These are phyloP conservation scores for Drosophila oshimai DNA, from an alignment of 1,140 invertebrate genomes.

Conservation along the genomic window DNA sequence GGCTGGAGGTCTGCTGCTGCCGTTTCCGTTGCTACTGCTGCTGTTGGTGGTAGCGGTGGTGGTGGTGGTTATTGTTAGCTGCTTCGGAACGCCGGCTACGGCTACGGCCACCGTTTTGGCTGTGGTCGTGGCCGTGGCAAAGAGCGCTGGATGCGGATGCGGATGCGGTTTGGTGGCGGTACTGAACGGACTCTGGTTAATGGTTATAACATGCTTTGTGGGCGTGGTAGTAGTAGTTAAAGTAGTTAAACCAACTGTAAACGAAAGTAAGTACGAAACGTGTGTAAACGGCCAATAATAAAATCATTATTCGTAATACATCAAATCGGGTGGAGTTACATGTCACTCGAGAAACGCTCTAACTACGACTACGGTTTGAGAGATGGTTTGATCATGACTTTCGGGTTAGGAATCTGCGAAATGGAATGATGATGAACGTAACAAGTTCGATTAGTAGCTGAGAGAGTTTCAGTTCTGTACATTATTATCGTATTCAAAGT, in stretches of 20 bases:
- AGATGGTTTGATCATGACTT: not conserved
- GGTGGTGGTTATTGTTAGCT: slow-evolving; percentile 24
- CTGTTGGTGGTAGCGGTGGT: slow-evolving; percentile 9
- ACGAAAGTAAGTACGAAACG: slow-evolving; percentile 74
- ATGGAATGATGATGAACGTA: slow-evolving; percentile 46
- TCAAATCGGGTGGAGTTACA: not conserved
- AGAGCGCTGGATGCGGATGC: slow-evolving; percentile 27
- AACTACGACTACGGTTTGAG: not conserved
- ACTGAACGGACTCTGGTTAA: slow-evolving; percentile 74
- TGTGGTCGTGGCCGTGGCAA: slow-evolving; percentile 38
- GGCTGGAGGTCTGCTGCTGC: slow-evolving; percentile 16
- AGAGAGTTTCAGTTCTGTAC: slow-evolving; percentile 48
- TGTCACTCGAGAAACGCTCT: not conserved
- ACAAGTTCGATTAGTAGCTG: slow-evolving; percentile 44
- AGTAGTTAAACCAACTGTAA: slow-evolving; percentile 77
- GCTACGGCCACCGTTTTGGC: slow-evolving; percentile 46
- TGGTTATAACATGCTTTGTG: slow-evolving; percentile 78
- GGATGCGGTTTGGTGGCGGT: slow-evolving; percentile 36
- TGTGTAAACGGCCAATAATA: slow-evolving; percentile 65
- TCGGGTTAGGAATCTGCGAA: slow-evolving; percentile 9
- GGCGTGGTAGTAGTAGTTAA: slow-evolving; percentile 67
- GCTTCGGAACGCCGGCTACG: slow-evolving; percentile 9
- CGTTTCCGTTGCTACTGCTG: slow-evolving; percentile 4
- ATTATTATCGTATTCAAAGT: slow-evolving; percentile 83
- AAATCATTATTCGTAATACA: slow-evolving; percentile 37